These are phyloP conservation scores for Actinia equina DNA, from an alignment of 64 coral and sea anemone genomes.

Conservation along the genomic window DNA sequence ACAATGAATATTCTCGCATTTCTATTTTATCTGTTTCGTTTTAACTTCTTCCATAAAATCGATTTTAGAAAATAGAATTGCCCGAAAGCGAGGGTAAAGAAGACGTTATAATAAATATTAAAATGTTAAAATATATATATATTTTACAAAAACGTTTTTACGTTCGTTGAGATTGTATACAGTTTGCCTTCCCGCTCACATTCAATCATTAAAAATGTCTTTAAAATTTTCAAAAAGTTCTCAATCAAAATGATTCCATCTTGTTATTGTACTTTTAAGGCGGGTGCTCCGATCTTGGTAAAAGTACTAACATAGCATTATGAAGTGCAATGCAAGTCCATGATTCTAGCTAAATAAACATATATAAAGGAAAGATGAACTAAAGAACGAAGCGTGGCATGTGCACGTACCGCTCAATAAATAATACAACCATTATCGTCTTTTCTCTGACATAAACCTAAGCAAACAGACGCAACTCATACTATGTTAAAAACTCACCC, in stretches of 20 bases:
- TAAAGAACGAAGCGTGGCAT: neutral
- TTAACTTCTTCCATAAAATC: neutral
- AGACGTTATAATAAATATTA: neutral
- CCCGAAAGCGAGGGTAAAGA: neutral
- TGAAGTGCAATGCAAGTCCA: neutral
- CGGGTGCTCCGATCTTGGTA: neutral
- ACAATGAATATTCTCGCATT: too few relatives aligned
- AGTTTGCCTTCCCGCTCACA: too few relatives aligned
- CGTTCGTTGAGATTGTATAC: too few relatives aligned
- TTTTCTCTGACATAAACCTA: slow-evolving; percentile 2
- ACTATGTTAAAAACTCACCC: neutral
- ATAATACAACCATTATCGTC: neutral
- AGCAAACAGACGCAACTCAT: neutral
- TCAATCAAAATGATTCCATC: neutral
- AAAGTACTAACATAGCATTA: neutral
- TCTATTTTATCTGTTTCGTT: neutral
- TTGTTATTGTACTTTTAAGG: too few relatives aligned
- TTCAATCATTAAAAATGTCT: too few relatives aligned
- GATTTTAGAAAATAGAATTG: neutral
- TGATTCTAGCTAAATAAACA: neutral
- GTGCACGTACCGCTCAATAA: slow-evolving; percentile 4
- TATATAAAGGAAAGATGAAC: neutral
- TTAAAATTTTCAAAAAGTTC: too few relatives aligned
- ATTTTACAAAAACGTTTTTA: too few relatives aligned
- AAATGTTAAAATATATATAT: too few relatives aligned